Conservation (phyloP, 2,797 vertebrate genomes). For the Falco rusticolus region DNA sequence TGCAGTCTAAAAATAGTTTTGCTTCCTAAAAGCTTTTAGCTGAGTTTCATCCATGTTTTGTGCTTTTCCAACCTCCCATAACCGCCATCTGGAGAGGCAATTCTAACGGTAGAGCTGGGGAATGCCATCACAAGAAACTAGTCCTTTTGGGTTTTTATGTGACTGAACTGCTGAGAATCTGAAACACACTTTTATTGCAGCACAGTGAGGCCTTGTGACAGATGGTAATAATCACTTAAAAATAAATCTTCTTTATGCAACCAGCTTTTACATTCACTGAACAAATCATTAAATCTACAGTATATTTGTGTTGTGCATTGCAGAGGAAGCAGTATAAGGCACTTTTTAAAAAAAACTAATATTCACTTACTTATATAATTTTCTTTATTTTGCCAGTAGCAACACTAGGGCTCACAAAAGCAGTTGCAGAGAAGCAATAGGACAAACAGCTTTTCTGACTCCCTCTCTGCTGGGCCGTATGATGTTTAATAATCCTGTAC, state of each 20-base stretch:
- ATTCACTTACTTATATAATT: not conserved
- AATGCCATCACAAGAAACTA: not conserved
- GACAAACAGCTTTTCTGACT: not conserved
- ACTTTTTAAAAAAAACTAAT: not conserved
- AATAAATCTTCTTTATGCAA: constrained; percentile 56
- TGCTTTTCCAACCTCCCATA: not conserved
- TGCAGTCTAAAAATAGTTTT: not conserved
- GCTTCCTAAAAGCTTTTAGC: not conserved
- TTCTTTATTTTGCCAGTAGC: not conserved
- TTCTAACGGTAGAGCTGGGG: not conserved
- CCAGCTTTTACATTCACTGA: constrained; percentile 43
- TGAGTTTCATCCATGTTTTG: not conserved
- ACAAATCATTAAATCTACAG: constrained; percentile 33
- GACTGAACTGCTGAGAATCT: constrained; percentile 29
- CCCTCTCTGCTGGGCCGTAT: not conserved
- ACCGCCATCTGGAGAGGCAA: not conserved
- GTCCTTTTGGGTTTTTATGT: not conserved
- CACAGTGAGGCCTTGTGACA: constrained; percentile 57
- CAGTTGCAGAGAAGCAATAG: not conserved
- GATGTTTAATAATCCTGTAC: not conserved
- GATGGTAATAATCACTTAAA: constrained; percentile 64
- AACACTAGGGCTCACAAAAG: not conserved
- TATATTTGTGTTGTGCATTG: not conserved
- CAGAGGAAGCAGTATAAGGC: not conserved
- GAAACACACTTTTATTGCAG: constrained; percentile 43